Evolutionary conservation across 2,888 invertebrate genomes (phyloP).

Genomic region (Spodoptera picta): DNA sequence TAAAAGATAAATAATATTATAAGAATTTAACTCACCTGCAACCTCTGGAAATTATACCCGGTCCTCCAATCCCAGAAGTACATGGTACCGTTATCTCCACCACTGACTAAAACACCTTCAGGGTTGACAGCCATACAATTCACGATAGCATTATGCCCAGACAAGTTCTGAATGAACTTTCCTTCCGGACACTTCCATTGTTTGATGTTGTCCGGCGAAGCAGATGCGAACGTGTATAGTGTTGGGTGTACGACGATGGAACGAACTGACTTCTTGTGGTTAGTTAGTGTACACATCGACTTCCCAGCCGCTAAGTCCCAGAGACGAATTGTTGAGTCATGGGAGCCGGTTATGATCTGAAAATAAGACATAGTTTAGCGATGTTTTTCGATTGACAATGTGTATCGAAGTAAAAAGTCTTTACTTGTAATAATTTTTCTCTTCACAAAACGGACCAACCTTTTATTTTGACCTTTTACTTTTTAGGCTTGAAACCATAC

Average conservation of each 20-base stretch:
- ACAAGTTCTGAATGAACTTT: constrained; percentile 98
- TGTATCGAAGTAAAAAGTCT: too few relatives aligned
- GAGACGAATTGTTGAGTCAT: constrained; percentile 98
- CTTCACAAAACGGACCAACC: too few relatives aligned
- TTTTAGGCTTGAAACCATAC: too few relatives aligned
- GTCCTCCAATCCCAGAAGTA: constrained; percentile 99
- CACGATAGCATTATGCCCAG: constrained; percentile 98
- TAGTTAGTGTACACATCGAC: constrained; percentile 97
- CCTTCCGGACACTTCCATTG: constrained; percentile 99
- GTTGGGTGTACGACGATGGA: constrained; percentile 93
- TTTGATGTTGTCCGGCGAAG: constrained; percentile 99
- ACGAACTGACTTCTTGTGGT: constrained; percentile 98
- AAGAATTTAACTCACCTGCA: constrained; percentile 87
- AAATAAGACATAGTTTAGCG: constrained; percentile 24
- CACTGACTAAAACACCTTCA: constrained; percentile 98
- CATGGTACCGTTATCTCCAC: constrained; percentile 99
- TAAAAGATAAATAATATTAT: too few relatives aligned
- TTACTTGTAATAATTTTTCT: too few relatives aligned
- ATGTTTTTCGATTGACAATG: too few relatives aligned
- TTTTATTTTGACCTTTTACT: too few relatives aligned
- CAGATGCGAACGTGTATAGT: constrained; percentile 98
- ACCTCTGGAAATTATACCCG: constrained; percentile 99
- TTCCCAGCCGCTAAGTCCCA: constrained; percentile 99
- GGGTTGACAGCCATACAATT: constrained; percentile 98
- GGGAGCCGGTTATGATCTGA: constrained; percentile 96